Evolutionary conservation across 2,797 vertebrate species (phyloP).

Genomic region (Intellagama lesueurii): DNA sequence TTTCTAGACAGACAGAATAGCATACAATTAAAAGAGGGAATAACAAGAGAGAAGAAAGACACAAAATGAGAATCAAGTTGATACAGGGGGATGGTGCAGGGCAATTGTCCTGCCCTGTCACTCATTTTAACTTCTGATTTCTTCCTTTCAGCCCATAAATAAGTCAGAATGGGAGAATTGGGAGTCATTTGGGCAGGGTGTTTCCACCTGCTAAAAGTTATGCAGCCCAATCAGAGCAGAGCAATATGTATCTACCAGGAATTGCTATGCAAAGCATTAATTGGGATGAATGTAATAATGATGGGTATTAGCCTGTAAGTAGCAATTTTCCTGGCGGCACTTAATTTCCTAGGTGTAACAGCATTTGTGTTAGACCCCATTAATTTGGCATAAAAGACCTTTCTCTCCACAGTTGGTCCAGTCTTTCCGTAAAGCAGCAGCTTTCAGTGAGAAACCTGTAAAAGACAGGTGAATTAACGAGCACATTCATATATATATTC

Average conservation of each 20-base stretch:
- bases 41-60: too few relatives aligned
- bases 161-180: not conserved
- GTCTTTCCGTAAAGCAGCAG: not conserved
- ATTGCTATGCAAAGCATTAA: not conserved
- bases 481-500: too few relatives aligned
- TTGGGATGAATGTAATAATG: conserved; percentile 18
- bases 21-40: too few relatives aligned
- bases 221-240: not conserved
- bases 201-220: not conserved
- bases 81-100: too few relatives aligned
- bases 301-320: conserved; percentile 20
- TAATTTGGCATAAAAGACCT: conserved; percentile 17
- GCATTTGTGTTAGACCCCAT: conserved; percentile 16
- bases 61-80: too few relatives aligned
- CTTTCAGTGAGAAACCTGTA: not conserved
- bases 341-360: conserved; percentile 45
- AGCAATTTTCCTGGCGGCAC: conserved; percentile 39
- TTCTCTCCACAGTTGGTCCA: not conserved
- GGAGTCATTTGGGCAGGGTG: not conserved
- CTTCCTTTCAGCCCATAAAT: too few relatives aligned
- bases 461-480: not conserved
- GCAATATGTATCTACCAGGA: conserved; percentile 20
- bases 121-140: too few relatives aligned
- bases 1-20: too few relatives aligned
- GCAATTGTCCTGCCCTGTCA: too few relatives aligned